Evolutionary conservation across 2,888 invertebrate species (phyloP).

Genomic region (Blastobasis adustella): DNA sequence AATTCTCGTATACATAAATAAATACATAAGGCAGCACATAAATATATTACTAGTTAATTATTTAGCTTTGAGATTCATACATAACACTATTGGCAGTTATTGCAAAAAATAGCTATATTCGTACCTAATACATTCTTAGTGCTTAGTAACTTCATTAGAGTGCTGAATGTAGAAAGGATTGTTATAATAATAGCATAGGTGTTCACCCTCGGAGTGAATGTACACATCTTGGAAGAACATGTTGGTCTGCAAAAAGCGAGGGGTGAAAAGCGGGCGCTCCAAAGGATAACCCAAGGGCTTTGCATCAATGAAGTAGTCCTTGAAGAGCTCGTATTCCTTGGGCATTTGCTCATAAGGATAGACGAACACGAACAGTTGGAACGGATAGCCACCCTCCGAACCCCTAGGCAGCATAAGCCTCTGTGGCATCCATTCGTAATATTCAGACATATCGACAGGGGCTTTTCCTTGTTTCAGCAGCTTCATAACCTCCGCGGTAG

Average conservation of each 20-base stretch:
- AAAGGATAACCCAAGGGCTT: constrained; percentile 75
- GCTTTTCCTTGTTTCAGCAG: constrained; percentile 70
- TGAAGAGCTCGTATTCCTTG: constrained; percentile 37
- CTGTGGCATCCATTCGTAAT: constrained; percentile 77
- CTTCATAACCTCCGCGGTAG: constrained; percentile 74
- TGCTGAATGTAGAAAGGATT: constrained; percentile 5
- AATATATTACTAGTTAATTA: too few relatives aligned
- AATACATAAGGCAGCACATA: too few relatives aligned
- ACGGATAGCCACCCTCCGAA: constrained; percentile 77
- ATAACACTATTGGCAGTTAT: too few relatives aligned
- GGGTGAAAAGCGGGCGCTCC: constrained; percentile 65
- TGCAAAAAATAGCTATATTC: too few relatives aligned
- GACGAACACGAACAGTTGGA: constrained; percentile 78
- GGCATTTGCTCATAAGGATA: constrained; percentile 65
- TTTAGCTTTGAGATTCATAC: too few relatives aligned
- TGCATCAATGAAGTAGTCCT: constrained; percentile 52
- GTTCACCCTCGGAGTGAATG: constrained; percentile 51
- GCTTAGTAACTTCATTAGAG: constrained; percentile 8
- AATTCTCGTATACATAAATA: too few relatives aligned
- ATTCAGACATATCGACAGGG: constrained; percentile 66
- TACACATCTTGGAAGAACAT: constrained; percentile 75
- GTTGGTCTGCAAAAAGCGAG: constrained; percentile 71
- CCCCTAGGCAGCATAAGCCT: constrained; percentile 84
- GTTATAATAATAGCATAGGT: constrained; percentile 5
- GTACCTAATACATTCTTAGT: not conserved